A percentile compares a stretch with the other conserved stretches of the same genome.
These are phyloP conservation scores for Schlechtendalia chinensis DNA, from an alignment of 1,140 invertebrate genomes.

Conservation along the genomic window DNA sequence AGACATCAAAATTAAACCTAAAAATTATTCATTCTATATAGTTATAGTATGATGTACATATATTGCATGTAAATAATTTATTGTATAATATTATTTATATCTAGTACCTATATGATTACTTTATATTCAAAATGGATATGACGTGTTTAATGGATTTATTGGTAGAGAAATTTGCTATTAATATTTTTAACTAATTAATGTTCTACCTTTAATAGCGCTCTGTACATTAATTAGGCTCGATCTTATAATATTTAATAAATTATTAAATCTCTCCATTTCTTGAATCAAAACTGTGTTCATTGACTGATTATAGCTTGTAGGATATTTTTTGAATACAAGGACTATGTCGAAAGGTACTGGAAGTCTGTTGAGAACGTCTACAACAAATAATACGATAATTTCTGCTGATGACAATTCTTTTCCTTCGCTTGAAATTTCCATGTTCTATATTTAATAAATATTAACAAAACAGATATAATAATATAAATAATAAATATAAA, in stretches of 20 bases:
- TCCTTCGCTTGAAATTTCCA: conserved; percentile 21
- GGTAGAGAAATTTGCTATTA: too few relatives aligned
- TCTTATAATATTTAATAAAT: conserved; percentile 65
- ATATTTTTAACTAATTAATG: too few relatives aligned
- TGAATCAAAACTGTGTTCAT: conserved; percentile 73
- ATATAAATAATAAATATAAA: too few relatives aligned
- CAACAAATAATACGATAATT: conserved; percentile 55
- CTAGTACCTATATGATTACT: too few relatives aligned
- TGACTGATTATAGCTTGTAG: conserved; percentile 78
- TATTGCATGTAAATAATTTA: too few relatives aligned
- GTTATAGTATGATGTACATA: too few relatives aligned
- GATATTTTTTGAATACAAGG: conserved; percentile 68
- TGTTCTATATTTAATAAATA: too few relatives aligned
- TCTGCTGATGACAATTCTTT: conserved; percentile 7
- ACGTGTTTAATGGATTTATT: too few relatives aligned
- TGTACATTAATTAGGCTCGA: conserved; percentile 71
- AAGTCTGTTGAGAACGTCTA: conserved; percentile 70
- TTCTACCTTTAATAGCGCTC: conserved; percentile 76
- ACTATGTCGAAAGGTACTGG: conserved; percentile 73
- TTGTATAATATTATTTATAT: too few relatives aligned
- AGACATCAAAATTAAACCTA: conserved; percentile 85
- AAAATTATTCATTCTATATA: too few relatives aligned
- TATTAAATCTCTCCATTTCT: conserved; percentile 82
- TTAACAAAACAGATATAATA: too few relatives aligned
- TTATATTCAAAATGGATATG: too few relatives aligned